phyloP scores from a whole-genome alignment of 30 jellyfish, hydroid and myxozoan species.

The Chironex yamaguchii region DNA sequence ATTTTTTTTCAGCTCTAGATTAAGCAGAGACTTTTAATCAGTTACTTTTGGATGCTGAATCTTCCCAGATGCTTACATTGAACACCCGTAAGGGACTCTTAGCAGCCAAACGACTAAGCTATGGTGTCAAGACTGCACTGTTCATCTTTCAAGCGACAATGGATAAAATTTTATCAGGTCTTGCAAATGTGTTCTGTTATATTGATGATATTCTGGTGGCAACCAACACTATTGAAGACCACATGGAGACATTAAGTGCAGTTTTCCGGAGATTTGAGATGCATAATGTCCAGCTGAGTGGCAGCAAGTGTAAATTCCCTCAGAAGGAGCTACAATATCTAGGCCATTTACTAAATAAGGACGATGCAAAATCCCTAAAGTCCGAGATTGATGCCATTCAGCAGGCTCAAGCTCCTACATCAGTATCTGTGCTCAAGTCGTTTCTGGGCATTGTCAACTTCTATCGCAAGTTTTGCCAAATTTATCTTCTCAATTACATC shows the following conservation, averaged over 20 bases:
- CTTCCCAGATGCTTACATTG: slow-evolving; percentile 20
- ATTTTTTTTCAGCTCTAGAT: slow-evolving; percentile 49
- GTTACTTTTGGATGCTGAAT: slow-evolving; percentile 45
- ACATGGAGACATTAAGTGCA: neutral
- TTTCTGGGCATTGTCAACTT: too few relatives aligned
- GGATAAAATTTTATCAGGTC: slow-evolving; percentile 20
- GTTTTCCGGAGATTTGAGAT: slow-evolving; percentile 26
- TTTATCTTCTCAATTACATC: too few relatives aligned
- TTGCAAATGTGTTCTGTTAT: neutral
- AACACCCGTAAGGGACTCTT: slow-evolving; percentile 75
- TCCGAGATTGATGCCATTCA: slow-evolving; percentile 44
- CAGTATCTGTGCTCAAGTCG: too few relatives aligned
- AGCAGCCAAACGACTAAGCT: slow-evolving; percentile 17
- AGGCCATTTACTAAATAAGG: slow-evolving; percentile 42
- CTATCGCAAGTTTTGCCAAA: too few relatives aligned
- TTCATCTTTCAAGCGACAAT: slow-evolving; percentile 46
- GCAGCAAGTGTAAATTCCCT: slow-evolving; percentile 36
- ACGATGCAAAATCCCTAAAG: slow-evolving; percentile 42
- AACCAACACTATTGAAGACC: slow-evolving; percentile 28
- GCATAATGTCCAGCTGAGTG: neutral
- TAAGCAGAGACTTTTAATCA: slow-evolving; percentile 64
- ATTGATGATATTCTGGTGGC: slow-evolving; percentile 68
- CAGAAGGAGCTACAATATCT: slow-evolving; percentile 23
- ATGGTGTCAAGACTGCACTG: slow-evolving; percentile 67
- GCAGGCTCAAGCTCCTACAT: too few relatives aligned